Percentiles rank a stretch among this genome's conserved stretches.
These are phyloP conservation scores for Glyphotaelius pellucidus DNA, from an alignment of 2,888 invertebrate species.

Conservation along the genomic window DNA sequence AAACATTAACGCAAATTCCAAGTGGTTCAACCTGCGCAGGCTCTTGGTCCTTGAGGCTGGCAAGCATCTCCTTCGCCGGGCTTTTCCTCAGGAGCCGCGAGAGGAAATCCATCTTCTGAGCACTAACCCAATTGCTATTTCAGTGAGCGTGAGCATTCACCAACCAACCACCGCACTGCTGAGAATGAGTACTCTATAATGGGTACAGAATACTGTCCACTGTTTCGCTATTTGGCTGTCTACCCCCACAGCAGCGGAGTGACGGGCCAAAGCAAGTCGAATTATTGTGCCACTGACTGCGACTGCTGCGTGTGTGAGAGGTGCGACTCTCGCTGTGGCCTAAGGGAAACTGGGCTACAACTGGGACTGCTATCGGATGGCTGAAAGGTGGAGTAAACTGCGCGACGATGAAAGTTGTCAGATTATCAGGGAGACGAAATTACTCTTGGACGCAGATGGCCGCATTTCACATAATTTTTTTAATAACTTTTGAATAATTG, in stretches of 20 bases:
- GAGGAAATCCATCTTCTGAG: slow-evolving; percentile 64
- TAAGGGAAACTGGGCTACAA: slow-evolving; percentile 35
- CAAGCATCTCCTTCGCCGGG: slow-evolving; percentile 64
- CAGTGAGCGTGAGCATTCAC: slow-evolving; percentile 41
- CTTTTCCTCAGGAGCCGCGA: slow-evolving; percentile 64
- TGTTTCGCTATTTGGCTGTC: not conserved
- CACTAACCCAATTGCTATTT: slow-evolving; percentile 59
- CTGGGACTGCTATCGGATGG: not conserved
- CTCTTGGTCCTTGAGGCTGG: slow-evolving; percentile 53
- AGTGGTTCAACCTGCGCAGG: slow-evolving; percentile 26
- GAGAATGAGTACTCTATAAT: not conserved
- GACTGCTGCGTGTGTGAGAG: not conserved
- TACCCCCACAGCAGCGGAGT: slow-evolving; percentile 8
- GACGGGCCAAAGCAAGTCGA: not conserved
- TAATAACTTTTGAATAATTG: too few relatives aligned
- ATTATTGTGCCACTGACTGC: slow-evolving; percentile 17
- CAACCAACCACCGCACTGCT: slow-evolving; percentile 2
- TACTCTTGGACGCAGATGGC: not conserved
- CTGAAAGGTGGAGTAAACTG: not conserved
- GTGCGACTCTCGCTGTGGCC: slow-evolving; percentile 11
- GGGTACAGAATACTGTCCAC: not conserved
- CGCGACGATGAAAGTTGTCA: not conserved
- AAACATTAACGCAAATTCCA: not conserved
- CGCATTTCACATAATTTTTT: not conserved
- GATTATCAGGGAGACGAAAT: not conserved